Evolutionary conservation across 1,140 invertebrate genomes (phyloP).

Genomic region (Diorhabda sublineata): DNA sequence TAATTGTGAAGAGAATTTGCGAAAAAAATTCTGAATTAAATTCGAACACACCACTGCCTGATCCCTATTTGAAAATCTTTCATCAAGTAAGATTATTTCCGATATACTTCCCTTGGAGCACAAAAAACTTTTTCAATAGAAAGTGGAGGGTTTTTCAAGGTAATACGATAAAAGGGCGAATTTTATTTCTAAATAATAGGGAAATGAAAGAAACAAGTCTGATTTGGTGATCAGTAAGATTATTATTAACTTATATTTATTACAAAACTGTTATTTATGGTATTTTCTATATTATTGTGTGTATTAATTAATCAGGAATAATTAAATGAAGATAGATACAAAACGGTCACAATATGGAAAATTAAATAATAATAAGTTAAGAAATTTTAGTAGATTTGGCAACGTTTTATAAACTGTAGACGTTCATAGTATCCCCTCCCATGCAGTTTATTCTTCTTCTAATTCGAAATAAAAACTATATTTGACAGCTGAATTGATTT

Average conservation of each 20-base stretch:
- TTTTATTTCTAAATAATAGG: background rate
- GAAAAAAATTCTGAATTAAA: too few relatives aligned
- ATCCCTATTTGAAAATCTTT: constrained; percentile 21
- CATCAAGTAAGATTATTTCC: constrained; percentile 23
- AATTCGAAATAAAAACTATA: too few relatives aligned
- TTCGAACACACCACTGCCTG: too few relatives aligned
- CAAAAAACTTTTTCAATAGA: background rate
- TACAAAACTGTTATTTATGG: background rate
- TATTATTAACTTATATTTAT: background rate
- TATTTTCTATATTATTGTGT: background rate
- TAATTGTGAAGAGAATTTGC: too few relatives aligned
- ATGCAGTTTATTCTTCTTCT: too few relatives aligned
- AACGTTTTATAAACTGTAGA: too few relatives aligned
- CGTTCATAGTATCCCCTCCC: too few relatives aligned
- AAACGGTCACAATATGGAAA: too few relatives aligned
- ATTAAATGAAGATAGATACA: too few relatives aligned
- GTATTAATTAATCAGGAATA: background rate
- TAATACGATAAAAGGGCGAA: background rate
- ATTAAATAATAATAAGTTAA: too few relatives aligned
- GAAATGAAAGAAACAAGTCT: background rate
- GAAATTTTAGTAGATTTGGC: too few relatives aligned
- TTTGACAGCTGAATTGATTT: too few relatives aligned
- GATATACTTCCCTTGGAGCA: constrained; percentile 16
- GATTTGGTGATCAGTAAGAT: background rate
- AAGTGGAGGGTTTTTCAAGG: background rate